Evolutionary conservation across 1,140 invertebrate genomes (phyloP).

Genomic region (Pectinophora gossypiella): DNA sequence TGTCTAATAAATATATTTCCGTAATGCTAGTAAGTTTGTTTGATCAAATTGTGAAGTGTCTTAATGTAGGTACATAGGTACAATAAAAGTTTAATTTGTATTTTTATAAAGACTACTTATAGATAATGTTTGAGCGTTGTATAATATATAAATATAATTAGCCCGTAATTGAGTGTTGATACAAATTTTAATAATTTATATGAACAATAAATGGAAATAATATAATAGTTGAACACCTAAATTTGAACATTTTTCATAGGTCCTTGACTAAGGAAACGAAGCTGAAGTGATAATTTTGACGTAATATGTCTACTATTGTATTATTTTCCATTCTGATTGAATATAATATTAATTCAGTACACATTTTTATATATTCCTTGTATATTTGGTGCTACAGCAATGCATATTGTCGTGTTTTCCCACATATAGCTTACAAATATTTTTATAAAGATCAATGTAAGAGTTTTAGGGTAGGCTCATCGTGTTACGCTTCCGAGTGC

Average conservation of each 20-base stretch:
- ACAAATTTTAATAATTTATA: slow-evolving; percentile 11
- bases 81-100: slow-evolving; percentile 31
- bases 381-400: not conserved
- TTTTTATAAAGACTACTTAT: slow-evolving; percentile 33
- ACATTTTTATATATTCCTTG: not conserved
- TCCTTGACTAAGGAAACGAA: too few species aligned
- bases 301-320: too few species aligned
- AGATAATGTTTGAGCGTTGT: slow-evolving; percentile 10
- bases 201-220: slow-evolving; percentile 12
- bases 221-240: too few species aligned
- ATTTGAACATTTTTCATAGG: too few species aligned
- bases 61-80: slow-evolving; percentile 19
- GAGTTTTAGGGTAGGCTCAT: too few species aligned
- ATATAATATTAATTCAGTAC: too few species aligned
- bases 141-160: not conserved
- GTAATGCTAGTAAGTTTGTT: not conserved
- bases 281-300: too few species aligned
- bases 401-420: not conserved
- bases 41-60: slow-evolving; percentile 28
- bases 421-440: slow-evolving; percentile 1
- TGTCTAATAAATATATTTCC: too few species aligned
- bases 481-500: not conserved
- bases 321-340: too few species aligned
- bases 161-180: slow-evolving; percentile 1
- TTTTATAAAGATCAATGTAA: too few species aligned